phyloP scores from a whole-genome alignment of 2,888 invertebrate genomes.

The Sturmia bella region DNA sequence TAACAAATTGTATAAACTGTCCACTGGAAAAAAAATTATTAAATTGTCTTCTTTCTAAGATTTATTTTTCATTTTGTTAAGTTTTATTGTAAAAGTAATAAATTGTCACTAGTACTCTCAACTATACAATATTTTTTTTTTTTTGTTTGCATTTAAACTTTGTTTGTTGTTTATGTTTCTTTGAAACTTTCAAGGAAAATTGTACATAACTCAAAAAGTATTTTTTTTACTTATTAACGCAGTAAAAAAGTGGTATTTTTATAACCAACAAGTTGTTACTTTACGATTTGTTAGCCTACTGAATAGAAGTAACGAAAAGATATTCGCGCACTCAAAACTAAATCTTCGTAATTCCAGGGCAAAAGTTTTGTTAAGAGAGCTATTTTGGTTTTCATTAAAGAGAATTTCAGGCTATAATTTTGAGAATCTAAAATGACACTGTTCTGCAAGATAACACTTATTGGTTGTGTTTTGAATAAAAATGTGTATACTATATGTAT shows the following conservation, averaged over 20 bases:
- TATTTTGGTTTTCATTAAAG: too few relatives aligned
- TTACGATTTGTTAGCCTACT: constrained; percentile 53
- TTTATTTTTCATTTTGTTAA: constrained; percentile 77
- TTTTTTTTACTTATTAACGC: constrained; percentile 61
- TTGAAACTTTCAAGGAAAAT: constrained; percentile 55
- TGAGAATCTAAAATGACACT: too few relatives aligned
- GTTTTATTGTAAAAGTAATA: constrained; percentile 78
- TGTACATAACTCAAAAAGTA: constrained; percentile 56
- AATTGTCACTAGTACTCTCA: constrained; percentile 74
- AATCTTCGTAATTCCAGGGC: background rate
- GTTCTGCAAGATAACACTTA: too few relatives aligned
- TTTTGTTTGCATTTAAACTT: constrained; percentile 3
- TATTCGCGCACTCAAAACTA: constrained; percentile 1
- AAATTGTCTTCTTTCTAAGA: constrained; percentile 61
- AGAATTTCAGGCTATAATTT: too few relatives aligned
- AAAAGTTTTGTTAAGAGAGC: too few relatives aligned
- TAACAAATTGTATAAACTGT: constrained; percentile 29
- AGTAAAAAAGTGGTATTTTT: constrained; percentile 51
- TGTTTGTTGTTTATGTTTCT: constrained; percentile 43
- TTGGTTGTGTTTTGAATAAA: too few relatives aligned
- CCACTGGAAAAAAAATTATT: constrained; percentile 33
- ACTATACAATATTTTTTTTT: constrained; percentile 12
- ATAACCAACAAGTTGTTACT: constrained; percentile 53
- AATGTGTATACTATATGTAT: too few relatives aligned
- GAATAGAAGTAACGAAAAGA: background rate